Base-by-base conservation (phyloP, 2,113 vertebrate species). In the Onychorhynchus coronatus region DNA sequence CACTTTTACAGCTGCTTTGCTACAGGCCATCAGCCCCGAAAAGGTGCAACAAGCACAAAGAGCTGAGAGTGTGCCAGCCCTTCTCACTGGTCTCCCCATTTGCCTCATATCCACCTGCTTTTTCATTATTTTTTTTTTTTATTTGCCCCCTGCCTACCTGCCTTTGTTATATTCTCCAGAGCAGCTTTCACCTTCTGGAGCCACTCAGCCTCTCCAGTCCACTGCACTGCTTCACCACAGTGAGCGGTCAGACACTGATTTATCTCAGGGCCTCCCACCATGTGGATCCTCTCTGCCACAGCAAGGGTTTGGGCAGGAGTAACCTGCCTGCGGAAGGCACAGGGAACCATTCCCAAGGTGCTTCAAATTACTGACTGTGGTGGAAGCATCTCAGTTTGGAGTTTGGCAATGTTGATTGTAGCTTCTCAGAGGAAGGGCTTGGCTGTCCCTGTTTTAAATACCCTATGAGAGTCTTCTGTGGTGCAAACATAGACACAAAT, bases 1-100 rank as follows among this genome's bases (percentile, higher is more conserved):
- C 0, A 14, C 52, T 95, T 84, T 96, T 95, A 78, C 0, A 5
- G 76, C 76, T 79, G 73, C 84, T 95, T 94, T 82, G 93, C 95
- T 97, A 62, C 66, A 82, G 66, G 84, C 53, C 81, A 85, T 61
- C 17, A 11, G 11, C 73, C 61, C 77, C n/a, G 71, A 87, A 74
- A 95, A 92, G 77, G 52, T 87, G 66, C 58, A 76, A 92, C 27
- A 71, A 85, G 16, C 71, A 71, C 7, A 9, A 50, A 81, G 49
- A 85, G 49, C 58, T 58, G 73, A 94, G 70, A 49, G 10, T 33
- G 31, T 82, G 53, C 44, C 74, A 82, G 56, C 33, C 68, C 37
- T 67, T 63, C 80, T 56, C 7, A 5, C 9, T 16, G 13, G 23
- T 63, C 2, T 89, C 21, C 17, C 19, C 44, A 23, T 52, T 89